Percentiles rank a stretch among this genome's conserved stretches.
phyloP scores from a whole-genome alignment of 2,797 vertebrate genomes.

The Acipenser oxyrinchus region DNA sequence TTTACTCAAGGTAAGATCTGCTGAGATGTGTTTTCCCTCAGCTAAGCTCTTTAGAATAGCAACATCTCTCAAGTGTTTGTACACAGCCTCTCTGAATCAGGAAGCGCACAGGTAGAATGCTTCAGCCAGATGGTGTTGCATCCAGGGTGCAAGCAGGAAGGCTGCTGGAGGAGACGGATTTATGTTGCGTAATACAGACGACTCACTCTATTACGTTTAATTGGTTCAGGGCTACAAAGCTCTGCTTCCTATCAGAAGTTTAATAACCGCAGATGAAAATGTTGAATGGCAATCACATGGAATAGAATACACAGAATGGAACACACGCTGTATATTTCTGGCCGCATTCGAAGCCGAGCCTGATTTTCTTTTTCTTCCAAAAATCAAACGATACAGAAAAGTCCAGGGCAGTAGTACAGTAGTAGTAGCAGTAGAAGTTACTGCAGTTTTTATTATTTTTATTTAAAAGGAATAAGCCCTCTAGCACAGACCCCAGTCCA shows the following conservation, averaged over 20 bases:
- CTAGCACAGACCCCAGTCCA: too few species aligned
- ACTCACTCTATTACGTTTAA: slow-evolving; percentile 41
- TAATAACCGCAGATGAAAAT: slow-evolving; percentile 23
- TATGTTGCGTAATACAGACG: slow-evolving; percentile 33
- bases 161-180: slow-evolving; percentile 34
- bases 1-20: too few species aligned
- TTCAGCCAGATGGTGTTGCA: slow-evolving; percentile 32
- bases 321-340: too few species aligned
- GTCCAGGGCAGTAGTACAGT: background rate
- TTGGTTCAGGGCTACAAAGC: slow-evolving; percentile 30
- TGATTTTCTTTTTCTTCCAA: background rate
- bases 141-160: slow-evolving; percentile 25
- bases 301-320: background rate
- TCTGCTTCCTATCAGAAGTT: slow-evolving; percentile 32
- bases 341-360: too few species aligned
- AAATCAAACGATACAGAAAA: slow-evolving; percentile 5
- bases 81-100: slow-evolving; percentile 13
- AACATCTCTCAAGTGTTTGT: background rate
- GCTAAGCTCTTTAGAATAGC: background rate
- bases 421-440: background rate
- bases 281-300: slow-evolving; percentile 11
- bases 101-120: slow-evolving; percentile 24
- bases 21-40: too few species aligned
- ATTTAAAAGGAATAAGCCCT: too few species aligned
- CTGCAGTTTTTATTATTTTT: too few species aligned